Percentiles rank a stretch among this genome's conserved stretches.
Conservation (phyloP, 2,888 invertebrate genomes). For the Calliopum simillimum region DNA sequence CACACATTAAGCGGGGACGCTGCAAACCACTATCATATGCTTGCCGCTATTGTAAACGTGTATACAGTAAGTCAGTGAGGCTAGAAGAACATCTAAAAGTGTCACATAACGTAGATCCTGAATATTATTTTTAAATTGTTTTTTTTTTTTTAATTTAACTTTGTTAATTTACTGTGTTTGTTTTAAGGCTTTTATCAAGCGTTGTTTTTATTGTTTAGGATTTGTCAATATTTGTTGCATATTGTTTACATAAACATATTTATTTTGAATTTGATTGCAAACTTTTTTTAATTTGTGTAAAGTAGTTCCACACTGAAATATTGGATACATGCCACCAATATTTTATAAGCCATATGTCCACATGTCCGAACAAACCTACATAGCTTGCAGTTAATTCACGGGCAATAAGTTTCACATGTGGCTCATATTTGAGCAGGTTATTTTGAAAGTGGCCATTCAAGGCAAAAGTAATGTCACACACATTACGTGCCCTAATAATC, state of each 20-base stretch:
- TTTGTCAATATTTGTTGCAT: slow-evolving; percentile 22
- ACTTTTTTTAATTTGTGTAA: background rate
- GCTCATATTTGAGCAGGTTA: no score
- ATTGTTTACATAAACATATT: background rate
- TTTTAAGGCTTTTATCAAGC: slow-evolving; percentile 24
- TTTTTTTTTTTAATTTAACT: slow-evolving; percentile 9
- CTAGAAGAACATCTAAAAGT: slow-evolving; percentile 40
- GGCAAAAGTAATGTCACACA: no score
- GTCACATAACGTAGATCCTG: slow-evolving; percentile 23
- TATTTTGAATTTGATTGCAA: background rate
- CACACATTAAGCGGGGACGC: slow-evolving; percentile 33
- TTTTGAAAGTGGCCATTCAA: no score
- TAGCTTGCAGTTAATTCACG: no score
- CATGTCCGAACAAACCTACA: no score
- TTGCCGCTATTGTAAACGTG: slow-evolving; percentile 37
- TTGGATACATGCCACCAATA: no score
- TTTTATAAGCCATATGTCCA: no score
- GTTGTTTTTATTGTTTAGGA: slow-evolving; percentile 18
- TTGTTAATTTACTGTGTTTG: slow-evolving; percentile 1
- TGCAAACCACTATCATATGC: slow-evolving; percentile 40
- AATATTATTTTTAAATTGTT: slow-evolving; percentile 10
- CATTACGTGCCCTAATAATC: no score
- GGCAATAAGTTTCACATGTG: no score
- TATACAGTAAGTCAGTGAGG: slow-evolving; percentile 34
- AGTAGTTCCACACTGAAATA: no score